These are phyloP conservation scores for Cecidostiba fungosa DNA, from an alignment of 2,888 invertebrate genomes.

Conservation along the genomic window DNA sequence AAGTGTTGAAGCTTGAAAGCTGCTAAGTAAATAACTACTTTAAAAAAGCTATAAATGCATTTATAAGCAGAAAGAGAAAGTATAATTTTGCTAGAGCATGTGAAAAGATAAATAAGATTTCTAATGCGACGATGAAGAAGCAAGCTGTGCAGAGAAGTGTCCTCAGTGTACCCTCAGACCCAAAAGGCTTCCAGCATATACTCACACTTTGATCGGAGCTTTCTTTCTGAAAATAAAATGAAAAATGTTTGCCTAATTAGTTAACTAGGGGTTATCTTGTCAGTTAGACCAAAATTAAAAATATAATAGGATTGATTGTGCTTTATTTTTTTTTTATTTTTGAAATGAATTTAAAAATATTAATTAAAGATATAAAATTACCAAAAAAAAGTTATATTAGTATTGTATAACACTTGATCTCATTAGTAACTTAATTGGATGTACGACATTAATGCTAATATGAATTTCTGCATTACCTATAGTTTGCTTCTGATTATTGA, in stretches of 20 bases:
- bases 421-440: not conserved
- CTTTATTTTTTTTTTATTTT: not conserved
- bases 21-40: slow-evolving; percentile 11
- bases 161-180: slow-evolving; percentile 64
- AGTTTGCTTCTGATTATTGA: not conserved
- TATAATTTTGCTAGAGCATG: slow-evolving; percentile 59
- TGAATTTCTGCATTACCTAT: not conserved
- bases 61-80: slow-evolving; percentile 60
- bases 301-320: not conserved
- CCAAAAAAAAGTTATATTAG: no score
- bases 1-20: slow-evolving; percentile 2
- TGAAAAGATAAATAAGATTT: slow-evolving; percentile 40
- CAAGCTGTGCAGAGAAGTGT: slow-evolving; percentile 59
- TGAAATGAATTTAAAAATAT: not conserved
- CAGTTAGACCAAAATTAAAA: not conserved
- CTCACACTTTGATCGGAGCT: slow-evolving; percentile 81
- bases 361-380: not conserved
- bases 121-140: slow-evolving; percentile 53
- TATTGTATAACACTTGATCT: not conserved
- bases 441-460: not conserved
- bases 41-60: slow-evolving; percentile 54
- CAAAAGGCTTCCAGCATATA: slow-evolving; percentile 74
- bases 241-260: slow-evolving; percentile 71
- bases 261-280: not conserved
- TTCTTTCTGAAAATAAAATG: slow-evolving; percentile 80